Conservation (phyloP, 2,888 invertebrate genomes). For the Lasioglossum malachurum region DNA sequence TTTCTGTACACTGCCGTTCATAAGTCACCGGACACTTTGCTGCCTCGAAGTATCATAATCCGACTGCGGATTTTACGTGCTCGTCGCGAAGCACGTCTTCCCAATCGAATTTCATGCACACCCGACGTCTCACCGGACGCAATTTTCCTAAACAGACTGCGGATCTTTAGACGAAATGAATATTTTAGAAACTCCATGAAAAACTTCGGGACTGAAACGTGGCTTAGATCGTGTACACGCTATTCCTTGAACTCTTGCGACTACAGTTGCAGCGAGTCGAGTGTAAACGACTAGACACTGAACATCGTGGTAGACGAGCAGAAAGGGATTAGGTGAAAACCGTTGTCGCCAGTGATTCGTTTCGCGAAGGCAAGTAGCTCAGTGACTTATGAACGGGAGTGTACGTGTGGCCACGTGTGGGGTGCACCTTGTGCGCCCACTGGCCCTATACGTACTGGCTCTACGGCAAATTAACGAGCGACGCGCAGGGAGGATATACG, state of each 20-base stretch:
- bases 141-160: no score
- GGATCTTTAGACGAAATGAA: no score
- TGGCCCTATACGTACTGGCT: constrained; percentile 63
- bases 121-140: no score
- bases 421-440: constrained; percentile 67
- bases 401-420: constrained; percentile 58
- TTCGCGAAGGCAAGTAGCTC: background rate
- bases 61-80: background rate
- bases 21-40: constrained; percentile 16
- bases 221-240: background rate
- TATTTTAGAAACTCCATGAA: no score
- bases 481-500: constrained; percentile 65
- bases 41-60: background rate
- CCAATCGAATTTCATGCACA: background rate
- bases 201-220: background rate
- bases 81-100: background rate
- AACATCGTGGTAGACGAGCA: background rate
- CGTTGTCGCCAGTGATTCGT: background rate
- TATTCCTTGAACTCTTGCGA: no score
- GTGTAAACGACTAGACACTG: no score
- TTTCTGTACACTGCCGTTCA: constrained; percentile 12
- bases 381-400: constrained; percentile 10
- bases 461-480: constrained; percentile 72
- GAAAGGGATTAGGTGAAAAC: background rate
- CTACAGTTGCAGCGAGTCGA: no score